Evolutionary conservation across 2,113 vertebrate species (phyloP).

Genomic region (Atractosteus spatula): DNA sequence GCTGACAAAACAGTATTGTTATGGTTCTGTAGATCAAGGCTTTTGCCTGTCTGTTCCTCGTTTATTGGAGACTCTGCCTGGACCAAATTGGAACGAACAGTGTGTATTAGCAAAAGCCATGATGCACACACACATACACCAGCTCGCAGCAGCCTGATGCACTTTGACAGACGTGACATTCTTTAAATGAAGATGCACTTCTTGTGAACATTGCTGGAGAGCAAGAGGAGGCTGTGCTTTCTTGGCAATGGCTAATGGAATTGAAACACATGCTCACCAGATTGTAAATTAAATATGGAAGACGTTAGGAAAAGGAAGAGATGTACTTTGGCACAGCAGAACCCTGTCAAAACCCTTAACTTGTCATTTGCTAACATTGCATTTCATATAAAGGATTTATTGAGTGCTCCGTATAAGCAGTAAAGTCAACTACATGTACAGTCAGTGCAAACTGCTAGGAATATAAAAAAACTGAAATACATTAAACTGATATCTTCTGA

Average conservation of each 20-base stretch:
- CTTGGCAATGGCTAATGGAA: background rate
- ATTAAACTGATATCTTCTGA: conserved; percentile 11
- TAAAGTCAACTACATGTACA: conserved; percentile 4
- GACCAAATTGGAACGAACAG: background rate
- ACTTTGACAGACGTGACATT: conserved; percentile 15
- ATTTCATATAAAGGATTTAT: conserved; percentile 19
- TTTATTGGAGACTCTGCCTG: conserved; percentile 1
- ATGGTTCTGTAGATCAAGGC: background rate
- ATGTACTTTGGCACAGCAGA: conserved; percentile 17
- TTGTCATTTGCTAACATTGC: conserved; percentile 15
- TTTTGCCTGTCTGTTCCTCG: conserved; percentile 9
- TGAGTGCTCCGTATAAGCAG: conserved; percentile 1
- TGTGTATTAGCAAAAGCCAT: background rate
- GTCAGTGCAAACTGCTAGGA: background rate
- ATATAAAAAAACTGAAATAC: conserved; percentile 7
- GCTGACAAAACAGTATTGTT: conserved; percentile 4
- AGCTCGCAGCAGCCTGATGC: conserved; percentile 5
- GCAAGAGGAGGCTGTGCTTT: background rate
- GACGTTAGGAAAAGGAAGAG: conserved; percentile 5
- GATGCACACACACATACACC: background rate
- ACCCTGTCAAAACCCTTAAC: conserved; percentile 8
- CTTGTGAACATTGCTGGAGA: background rate
- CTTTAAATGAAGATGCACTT: conserved; percentile 9
- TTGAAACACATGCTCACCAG: background rate
- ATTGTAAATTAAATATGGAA: conserved; percentile 1